Conservation (phyloP, 2,797 vertebrate genomes). For the Siniperca undulata region DNA sequence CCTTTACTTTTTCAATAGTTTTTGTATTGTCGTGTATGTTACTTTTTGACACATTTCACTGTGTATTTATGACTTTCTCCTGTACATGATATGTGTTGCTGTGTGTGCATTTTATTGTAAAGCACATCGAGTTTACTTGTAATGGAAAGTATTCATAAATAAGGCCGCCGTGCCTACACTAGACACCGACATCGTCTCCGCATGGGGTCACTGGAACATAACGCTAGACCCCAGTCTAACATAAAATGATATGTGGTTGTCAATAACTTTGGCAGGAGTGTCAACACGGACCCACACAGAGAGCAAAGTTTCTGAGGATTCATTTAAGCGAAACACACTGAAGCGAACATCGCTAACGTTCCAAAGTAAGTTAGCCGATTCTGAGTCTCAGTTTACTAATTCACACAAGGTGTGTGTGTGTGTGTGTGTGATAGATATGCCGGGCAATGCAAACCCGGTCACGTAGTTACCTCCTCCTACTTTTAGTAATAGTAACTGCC, state of each 20-base stretch:
- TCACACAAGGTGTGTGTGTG: neutral
- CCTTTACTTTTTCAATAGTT: too few species aligned
- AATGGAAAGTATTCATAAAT: too few species aligned
- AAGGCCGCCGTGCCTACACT: too few species aligned
- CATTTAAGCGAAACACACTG: neutral
- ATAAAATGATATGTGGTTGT: neutral
- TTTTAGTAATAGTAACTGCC: neutral
- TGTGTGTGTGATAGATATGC: fast-evolving
- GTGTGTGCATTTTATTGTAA: too few species aligned
- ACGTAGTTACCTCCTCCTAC: neutral
- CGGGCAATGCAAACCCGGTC: fast-evolving
- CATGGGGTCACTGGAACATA: neutral
- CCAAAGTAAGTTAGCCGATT: neutral
- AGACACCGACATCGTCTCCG: neutral
- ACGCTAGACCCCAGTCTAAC: neutral
- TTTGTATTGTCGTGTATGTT: too few species aligned
- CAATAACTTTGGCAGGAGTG: too few species aligned
- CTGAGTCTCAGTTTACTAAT: neutral
- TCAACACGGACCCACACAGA: neutral
- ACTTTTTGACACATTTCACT: too few species aligned
- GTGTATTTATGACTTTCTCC: too few species aligned
- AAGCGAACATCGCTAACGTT: neutral
- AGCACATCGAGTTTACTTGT: too few species aligned
- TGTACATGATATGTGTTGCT: too few species aligned
- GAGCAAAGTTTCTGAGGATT: fast-evolving